These are phyloP conservation scores for Aphidius colemani DNA, from an alignment of 2,888 invertebrate species.

Conservation along the genomic window DNA sequence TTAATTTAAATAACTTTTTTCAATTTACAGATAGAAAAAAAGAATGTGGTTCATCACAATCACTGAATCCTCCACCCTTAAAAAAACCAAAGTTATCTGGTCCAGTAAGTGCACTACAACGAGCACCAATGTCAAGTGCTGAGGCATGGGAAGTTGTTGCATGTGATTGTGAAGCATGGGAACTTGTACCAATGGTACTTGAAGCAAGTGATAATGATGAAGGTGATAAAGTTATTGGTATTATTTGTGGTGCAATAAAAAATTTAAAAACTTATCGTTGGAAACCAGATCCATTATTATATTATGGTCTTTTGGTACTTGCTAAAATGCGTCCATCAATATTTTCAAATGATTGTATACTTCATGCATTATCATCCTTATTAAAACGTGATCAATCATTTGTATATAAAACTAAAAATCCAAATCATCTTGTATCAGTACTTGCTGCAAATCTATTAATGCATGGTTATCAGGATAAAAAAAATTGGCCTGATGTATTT, in stretches of 20 bases:
- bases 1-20: constrained; percentile 37
- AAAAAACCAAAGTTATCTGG: constrained; percentile 66
- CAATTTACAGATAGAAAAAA: constrained; percentile 71
- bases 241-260: constrained; percentile 88
- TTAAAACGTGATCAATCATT: constrained; percentile 75
- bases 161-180: constrained; percentile 79
- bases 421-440: constrained; percentile 79
- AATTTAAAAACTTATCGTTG: constrained; percentile 76
- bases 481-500: constrained; percentile 90
- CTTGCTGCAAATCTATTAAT: constrained; percentile 83
- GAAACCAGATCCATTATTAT: constrained; percentile 79
- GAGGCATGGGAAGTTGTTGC: constrained; percentile 76
- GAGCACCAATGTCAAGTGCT: constrained; percentile 57
- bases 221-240: constrained; percentile 76
- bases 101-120: constrained; percentile 46
- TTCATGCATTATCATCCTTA: constrained; percentile 79
- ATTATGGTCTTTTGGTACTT: constrained; percentile 78
- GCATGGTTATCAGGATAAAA: constrained; percentile 79
- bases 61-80: constrained; percentile 67
- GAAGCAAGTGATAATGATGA: constrained; percentile 80
- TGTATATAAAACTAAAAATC: constrained; percentile 77
- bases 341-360: constrained; percentile 76
- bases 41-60: constrained; percentile 64
- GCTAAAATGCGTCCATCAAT: constrained; percentile 79
- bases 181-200: constrained; percentile 75